These are phyloP conservation scores for Crax fasciolata DNA, from an alignment of 2,797 vertebrate genomes.

Conservation along the genomic window DNA sequence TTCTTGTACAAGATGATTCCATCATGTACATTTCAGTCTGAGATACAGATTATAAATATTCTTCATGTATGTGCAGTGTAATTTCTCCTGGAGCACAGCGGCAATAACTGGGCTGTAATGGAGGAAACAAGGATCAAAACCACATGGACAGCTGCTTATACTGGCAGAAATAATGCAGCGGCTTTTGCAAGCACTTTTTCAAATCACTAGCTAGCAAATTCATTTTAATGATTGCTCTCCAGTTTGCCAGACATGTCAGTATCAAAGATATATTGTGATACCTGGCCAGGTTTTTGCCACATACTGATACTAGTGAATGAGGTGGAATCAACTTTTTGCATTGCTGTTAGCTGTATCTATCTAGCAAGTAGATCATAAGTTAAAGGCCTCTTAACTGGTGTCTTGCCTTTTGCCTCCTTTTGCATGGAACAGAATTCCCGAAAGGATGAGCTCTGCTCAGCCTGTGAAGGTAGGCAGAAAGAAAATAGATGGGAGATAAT, in stretches of 20 bases:
- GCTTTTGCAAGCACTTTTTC: not conserved
- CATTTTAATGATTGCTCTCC: not conserved
- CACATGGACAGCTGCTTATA: not conserved
- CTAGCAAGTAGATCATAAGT: not conserved
- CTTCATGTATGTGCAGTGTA: not conserved
- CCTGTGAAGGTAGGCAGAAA: not conserved
- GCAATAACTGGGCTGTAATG: not conserved
- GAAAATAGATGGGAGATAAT: not conserved
- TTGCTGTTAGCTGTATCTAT: not conserved
- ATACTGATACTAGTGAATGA: not conserved
- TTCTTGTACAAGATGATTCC: not conserved
- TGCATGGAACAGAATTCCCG: not conserved
- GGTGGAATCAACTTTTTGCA: not conserved
- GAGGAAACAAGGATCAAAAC: not conserved
- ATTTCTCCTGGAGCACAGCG: not conserved
- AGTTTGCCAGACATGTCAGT: not conserved
- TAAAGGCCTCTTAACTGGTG: not conserved
- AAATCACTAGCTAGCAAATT: not conserved
- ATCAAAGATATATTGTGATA: not conserved
- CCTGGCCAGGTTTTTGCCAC: not conserved
- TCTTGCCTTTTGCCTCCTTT: not conserved
- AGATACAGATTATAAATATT: not conserved
- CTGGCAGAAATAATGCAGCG: not conserved
- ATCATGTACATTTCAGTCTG: not conserved
- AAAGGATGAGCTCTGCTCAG: not conserved